Conservation (phyloP, 2,888 invertebrate species). For the Polyploca ridens region DNA sequence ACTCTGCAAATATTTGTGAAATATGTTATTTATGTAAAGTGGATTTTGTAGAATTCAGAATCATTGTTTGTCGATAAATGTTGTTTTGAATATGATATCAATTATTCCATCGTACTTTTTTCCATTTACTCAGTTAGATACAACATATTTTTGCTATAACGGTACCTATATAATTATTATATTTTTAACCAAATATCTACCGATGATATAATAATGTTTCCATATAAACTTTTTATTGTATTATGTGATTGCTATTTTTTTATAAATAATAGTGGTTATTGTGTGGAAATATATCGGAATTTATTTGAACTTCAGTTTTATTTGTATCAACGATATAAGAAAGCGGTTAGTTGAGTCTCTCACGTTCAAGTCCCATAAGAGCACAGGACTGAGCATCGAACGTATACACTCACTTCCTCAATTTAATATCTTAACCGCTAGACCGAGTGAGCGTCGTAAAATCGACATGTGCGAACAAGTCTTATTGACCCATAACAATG, state of each 20-base stretch:
- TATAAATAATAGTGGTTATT: too few species aligned
- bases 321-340: neutral
- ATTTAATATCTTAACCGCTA: slow-evolving; percentile 27
- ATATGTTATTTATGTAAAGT: slow-evolving; percentile 21
- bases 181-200: too few species aligned
- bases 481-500: slow-evolving; percentile 8
- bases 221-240: too few species aligned
- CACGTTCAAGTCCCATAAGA: slow-evolving; percentile 18
- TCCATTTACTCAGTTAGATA: neutral
- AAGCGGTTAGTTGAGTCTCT: neutral
- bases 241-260: too few species aligned
- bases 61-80: neutral
- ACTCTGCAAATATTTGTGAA: slow-evolving; percentile 47
- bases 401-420: slow-evolving; percentile 29
- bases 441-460: slow-evolving; percentile 6
- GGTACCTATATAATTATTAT: too few species aligned
- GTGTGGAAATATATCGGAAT: neutral
- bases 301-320: neutral
- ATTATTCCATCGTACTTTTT: neutral
- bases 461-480: slow-evolving; percentile 9
- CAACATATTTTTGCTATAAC: too few species aligned
- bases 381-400: slow-evolving; percentile 20
- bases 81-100: neutral
- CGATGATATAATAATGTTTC: too few species aligned
- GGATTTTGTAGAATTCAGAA: neutral